Base-by-base conservation (phyloP, 1,140 invertebrate genomes). In the Drosophila hydei region DNA sequence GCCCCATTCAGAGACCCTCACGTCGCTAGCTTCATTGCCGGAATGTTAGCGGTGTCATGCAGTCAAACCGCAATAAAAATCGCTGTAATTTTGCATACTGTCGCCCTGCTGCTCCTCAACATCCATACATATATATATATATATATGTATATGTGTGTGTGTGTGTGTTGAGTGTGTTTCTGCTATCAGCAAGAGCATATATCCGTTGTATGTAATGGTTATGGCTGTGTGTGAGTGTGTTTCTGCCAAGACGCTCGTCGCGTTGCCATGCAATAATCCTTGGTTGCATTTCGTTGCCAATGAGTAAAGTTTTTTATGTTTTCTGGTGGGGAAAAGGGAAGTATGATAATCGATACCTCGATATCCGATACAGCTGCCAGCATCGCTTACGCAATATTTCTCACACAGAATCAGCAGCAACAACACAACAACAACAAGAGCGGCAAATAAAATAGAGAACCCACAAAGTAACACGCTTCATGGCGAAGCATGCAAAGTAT, bases 21-120 rank as follows among this genome's bases (percentile, higher is more conserved):
- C 48, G 48, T 40, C 7, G 11, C 33, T 12, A 1, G 30, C 19
- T 25, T 12, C 52, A 65, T 33, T 40, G 54, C 27, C 59, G 61
- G 61, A 71, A 71, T 71, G 69, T 54, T 67, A 43, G 48, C 54
- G 36, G 52, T 72, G 54, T 67, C 54, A 75, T 74, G 71, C 77
- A 85, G 64, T 75, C 73, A 76, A 73, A 71, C 81, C 71, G 63
- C 78, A 88, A 88, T 87, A 88, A 87, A 87, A 87, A 87, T 81
- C 71, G 71, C 75, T 81, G 77, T 81, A 85, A 85, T 87, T 85
- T 88, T 77, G 67, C 81, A 85, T 81, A 72, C 70, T 74, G 56
- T 78, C 65, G 67, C 59, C 52, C 25, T 25, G 60, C 12, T 25
- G 14, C 23, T 14, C 1, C 12, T 38, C 11, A 12, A 42, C 38